Conservation (phyloP, 2,888 invertebrate genomes). For the Aspidapion aeneum region DNA sequence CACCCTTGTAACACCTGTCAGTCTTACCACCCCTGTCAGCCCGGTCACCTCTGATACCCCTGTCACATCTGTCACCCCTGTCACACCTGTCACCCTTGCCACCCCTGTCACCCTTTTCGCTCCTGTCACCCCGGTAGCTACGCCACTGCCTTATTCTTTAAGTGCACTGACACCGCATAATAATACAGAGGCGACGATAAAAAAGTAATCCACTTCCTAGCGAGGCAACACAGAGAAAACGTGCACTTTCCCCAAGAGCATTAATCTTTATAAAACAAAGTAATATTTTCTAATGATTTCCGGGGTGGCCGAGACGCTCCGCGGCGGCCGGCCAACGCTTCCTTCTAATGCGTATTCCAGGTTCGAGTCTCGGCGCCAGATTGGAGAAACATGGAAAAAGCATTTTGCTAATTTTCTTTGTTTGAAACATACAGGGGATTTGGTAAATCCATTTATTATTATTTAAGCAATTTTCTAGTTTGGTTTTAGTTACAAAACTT, state of each 20-base stretch:
- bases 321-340: conserved; percentile 17
- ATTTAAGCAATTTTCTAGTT: too few relatives aligned
- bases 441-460: too few relatives aligned
- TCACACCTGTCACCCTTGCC: not conserved
- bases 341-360: conserved; percentile 19
- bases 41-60: not conserved
- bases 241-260: conserved; percentile 11
- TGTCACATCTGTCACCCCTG: not conserved
- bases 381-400: too few relatives aligned
- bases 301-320: conserved; percentile 12
- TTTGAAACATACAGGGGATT: too few relatives aligned
- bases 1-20: conserved; percentile 8
- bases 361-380: too few relatives aligned
- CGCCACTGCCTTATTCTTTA: not conserved
- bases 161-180: not conserved
- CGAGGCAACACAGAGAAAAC: conserved; percentile 5
- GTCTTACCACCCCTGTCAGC: conserved; percentile 16
- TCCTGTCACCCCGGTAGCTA: not conserved
- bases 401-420: too few relatives aligned
- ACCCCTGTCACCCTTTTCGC: not conserved
- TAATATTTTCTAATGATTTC: conserved; percentile 26
- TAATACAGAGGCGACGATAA: conserved; percentile 2
- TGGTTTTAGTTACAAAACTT: too few relatives aligned
- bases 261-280: conserved; percentile 26
- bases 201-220: conserved; percentile 16